phyloP scores from a whole-genome alignment of 2,113 vertebrate genomes.

The Rostratula benghalensis region DNA sequence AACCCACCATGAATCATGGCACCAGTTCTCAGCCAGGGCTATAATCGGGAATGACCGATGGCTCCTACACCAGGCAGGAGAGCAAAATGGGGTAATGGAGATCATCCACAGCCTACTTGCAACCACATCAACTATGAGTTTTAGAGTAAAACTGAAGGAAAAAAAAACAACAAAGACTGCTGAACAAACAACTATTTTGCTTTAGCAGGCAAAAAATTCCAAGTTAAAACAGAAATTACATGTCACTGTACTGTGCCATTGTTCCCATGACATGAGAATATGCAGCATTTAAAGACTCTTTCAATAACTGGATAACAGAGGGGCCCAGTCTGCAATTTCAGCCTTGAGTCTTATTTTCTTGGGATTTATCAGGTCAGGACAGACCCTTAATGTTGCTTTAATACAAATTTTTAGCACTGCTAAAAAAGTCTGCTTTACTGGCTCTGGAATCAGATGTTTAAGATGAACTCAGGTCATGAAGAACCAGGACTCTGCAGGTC shows the following conservation, averaged over 20 bases:
- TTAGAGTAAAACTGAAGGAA: background rate
- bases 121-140: background rate
- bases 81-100: accelerated
- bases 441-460: background rate
- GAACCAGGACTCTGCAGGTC: background rate
- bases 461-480: background rate
- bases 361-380: background rate
- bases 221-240: background rate
- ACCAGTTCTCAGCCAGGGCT: background rate
- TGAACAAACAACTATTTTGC: background rate
- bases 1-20: background rate
- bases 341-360: background rate
- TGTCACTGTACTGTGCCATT: background rate
- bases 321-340: background rate
- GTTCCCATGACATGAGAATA: background rate
- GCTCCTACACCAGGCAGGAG: background rate
- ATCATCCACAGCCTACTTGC: background rate
- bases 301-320: background rate
- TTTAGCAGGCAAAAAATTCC: background rate
- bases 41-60: background rate
- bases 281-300: background rate
- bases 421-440: background rate
- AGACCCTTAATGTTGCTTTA: background rate
- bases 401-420: background rate
- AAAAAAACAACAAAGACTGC: background rate